Evolutionary conservation across 2,797 vertebrate species (phyloP).

Genomic region (Antrozous pallidus): DNA sequence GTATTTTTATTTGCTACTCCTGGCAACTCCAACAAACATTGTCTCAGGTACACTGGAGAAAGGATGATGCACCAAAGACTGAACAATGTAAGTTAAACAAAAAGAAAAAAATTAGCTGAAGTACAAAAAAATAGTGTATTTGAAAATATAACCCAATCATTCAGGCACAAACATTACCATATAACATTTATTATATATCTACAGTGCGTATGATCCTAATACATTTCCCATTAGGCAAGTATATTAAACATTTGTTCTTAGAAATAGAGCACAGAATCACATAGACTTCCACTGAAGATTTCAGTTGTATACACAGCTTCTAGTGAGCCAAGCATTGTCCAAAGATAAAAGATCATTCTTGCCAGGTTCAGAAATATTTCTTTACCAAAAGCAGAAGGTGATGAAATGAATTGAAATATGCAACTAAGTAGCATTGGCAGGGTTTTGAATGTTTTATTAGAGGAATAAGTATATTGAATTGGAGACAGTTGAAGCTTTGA

Average conservation of each 20-base stretch:
- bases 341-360: neutral
- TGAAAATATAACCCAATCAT: neutral
- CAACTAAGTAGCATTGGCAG: neutral
- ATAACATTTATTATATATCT: neutral
- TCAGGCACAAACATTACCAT: neutral
- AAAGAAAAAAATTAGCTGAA: neutral
- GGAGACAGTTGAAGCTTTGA: neutral
- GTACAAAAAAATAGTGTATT: neutral
- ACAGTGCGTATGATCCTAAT: neutral
- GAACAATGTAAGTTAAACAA: neutral
- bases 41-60: neutral
- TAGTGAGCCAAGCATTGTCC: neutral
- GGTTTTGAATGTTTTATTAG: neutral
- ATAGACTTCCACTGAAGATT: neutral
- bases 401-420: neutral
- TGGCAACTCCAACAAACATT: neutral
- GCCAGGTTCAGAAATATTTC: neutral
- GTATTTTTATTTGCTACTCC: neutral
- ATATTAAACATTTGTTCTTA: neutral
- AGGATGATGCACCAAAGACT: neutral
- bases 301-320: neutral
- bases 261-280: neutral
- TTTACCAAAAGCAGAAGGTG: neutral
- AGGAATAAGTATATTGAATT: neutral
- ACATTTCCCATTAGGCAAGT: neutral